Percentiles rank a stretch among this genome's conserved stretches.
Evolutionary conservation across 2,888 invertebrate species (phyloP).

Genomic region (Pammene fasciana): DNA sequence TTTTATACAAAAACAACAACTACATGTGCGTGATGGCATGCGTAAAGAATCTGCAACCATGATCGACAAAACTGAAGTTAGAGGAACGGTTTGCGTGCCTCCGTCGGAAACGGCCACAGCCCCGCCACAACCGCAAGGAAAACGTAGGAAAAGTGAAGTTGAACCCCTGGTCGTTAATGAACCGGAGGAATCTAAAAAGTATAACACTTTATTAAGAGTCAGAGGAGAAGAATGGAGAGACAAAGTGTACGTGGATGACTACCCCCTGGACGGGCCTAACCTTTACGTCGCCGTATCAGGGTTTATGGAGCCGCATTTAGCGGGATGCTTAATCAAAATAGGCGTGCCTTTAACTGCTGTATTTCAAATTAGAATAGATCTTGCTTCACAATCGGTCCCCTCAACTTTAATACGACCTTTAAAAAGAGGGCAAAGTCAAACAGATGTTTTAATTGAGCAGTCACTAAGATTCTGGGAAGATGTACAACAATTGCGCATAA

Average conservation of each 20-base stretch:
- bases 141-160: slow-evolving; percentile 56
- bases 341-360: slow-evolving; percentile 71
- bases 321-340: slow-evolving; percentile 63
- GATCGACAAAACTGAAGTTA: slow-evolving; percentile 65
- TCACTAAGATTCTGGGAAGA: slow-evolving; percentile 69
- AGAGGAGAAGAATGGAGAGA: slow-evolving; percentile 83
- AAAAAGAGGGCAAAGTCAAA: slow-evolving; percentile 73
- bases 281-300: slow-evolving; percentile 81
- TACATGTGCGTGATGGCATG: slow-evolving; percentile 70
- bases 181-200: slow-evolving; percentile 68
- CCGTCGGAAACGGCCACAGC: slow-evolving; percentile 49
- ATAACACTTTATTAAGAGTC: slow-evolving; percentile 74
- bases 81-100: slow-evolving; percentile 60
- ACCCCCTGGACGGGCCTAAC: slow-evolving; percentile 79
- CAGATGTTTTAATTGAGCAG: slow-evolving; percentile 64
- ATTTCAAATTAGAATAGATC: slow-evolving; percentile 72
- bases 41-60: slow-evolving; percentile 68
- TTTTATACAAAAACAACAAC: slow-evolving; percentile 67
- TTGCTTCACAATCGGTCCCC: slow-evolving; percentile 55
- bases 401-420: slow-evolving; percentile 59
- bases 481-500: slow-evolving; percentile 65
- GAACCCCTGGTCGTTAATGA: slow-evolving; percentile 49
- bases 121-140: slow-evolving; percentile 50
- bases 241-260: slow-evolving; percentile 80
- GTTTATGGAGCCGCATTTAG: slow-evolving; percentile 69